Percentiles rank a stretch among this genome's conserved stretches.
Evolutionary conservation across 1,140 invertebrate genomes (phyloP).

Genomic region (Homalodisca vitripennis): DNA sequence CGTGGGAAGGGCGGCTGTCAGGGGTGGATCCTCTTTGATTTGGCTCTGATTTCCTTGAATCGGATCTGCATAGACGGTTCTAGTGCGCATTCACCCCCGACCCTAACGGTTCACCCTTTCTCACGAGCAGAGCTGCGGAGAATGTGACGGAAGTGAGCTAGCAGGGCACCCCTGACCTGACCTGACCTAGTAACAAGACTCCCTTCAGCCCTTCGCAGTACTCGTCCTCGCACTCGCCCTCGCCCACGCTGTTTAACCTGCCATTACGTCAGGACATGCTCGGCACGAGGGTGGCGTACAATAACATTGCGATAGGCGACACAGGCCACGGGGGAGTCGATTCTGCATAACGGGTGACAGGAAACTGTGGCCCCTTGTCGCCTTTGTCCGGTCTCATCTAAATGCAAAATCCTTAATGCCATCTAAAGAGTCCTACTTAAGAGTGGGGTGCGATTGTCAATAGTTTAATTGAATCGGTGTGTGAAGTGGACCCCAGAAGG

Average conservation of each 20-base stretch:
- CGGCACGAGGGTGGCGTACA: not conserved
- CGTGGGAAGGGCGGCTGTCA: not conserved
- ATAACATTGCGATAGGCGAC: not conserved
- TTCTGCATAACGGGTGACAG: no score
- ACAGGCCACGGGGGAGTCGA: not conserved
- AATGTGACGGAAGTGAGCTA: conserved; percentile 15
- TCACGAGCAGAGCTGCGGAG: not conserved
- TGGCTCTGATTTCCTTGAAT: conserved; percentile 10
- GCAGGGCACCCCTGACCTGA: not conserved
- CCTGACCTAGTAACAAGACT: not conserved
- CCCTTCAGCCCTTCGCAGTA: not conserved
- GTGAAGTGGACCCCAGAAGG: no score
- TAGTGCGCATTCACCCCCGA: no score
- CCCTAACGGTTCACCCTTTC: conserved; percentile 16
- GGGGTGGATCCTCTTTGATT: conserved; percentile 8
- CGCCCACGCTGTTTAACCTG: not conserved
- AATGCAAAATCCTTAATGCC: no score
- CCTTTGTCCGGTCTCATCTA: no score
- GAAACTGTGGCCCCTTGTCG: no score
- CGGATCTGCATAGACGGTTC: conserved; percentile 23
- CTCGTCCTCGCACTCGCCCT: not conserved
- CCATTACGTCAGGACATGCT: no score
- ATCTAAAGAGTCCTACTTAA: no score
- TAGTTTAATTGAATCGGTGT: no score
- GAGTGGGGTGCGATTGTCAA: no score